Evolutionary conservation across 2,113 vertebrate species (phyloP).

Genomic region (Zosterops japonicus): DNA sequence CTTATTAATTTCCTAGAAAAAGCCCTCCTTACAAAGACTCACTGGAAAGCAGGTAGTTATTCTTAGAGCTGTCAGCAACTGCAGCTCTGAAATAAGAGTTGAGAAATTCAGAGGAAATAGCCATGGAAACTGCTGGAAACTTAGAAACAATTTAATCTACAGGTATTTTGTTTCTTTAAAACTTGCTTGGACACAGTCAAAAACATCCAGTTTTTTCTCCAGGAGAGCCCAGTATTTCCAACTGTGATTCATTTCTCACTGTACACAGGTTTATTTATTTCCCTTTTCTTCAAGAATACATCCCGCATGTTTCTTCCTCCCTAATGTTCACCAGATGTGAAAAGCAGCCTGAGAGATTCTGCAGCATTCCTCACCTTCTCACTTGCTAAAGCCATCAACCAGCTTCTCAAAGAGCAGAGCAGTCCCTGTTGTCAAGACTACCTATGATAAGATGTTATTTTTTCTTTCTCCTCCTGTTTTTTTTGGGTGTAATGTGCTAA

Average conservation of each 20-base stretch:
- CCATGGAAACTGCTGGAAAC: neutral
- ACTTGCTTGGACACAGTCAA: neutral
- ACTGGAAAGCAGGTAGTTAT: constrained; percentile 47
- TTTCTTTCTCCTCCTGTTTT: neutral
- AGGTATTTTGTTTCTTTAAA: neutral
- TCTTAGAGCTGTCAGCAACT: constrained; percentile 23
- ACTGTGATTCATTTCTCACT: neutral
- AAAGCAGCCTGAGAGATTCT: neutral
- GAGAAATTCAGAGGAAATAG: constrained; percentile 25
- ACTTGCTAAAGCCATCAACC: neutral
- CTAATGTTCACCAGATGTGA: neutral
- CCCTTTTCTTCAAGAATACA: neutral
- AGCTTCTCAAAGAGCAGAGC: neutral
- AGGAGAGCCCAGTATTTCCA: neutral
- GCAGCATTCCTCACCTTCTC: neutral
- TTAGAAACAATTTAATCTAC: neutral
- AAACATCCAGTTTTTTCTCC: neutral
- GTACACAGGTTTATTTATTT: neutral
- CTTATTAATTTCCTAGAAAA: constrained; percentile 11
- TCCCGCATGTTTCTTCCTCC: neutral
- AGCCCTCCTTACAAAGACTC: constrained; percentile 5
- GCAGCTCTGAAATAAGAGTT: neutral
- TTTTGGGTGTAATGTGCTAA: neutral
- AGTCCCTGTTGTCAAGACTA: neutral
- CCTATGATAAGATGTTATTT: neutral